These are phyloP conservation scores for Dipodomys ordii DNA, from an alignment of 2,113 vertebrate species.

Conservation along the genomic window DNA sequence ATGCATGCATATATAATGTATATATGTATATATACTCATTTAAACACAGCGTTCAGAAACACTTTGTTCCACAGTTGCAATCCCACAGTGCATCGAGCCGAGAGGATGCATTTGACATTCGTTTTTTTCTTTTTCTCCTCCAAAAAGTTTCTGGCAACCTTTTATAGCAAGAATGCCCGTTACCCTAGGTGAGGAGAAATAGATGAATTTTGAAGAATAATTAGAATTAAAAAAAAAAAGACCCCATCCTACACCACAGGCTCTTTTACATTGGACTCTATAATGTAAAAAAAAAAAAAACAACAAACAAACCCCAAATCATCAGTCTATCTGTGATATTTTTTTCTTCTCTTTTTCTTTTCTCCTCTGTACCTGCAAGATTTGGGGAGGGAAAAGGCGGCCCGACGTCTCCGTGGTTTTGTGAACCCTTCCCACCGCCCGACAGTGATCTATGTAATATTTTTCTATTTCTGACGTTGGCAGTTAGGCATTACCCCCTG, in stretches of 20 bases:
- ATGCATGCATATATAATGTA: background rate
- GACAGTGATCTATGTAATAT: slow-evolving; percentile 87
- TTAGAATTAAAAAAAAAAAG: background rate
- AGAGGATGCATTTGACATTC: slow-evolving; percentile 22
- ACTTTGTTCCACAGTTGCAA: background rate
- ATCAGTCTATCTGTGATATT: too few species aligned
- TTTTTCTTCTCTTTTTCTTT: background rate
- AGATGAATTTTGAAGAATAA: background rate
- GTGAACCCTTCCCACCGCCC: slow-evolving; percentile 68
- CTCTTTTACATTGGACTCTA: slow-evolving; percentile 11
- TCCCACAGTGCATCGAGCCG: slow-evolving; percentile 25
- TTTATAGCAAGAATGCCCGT: background rate
- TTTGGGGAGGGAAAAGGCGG: slow-evolving; percentile 79
- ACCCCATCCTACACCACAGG: background rate
- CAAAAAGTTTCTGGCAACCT: slow-evolving; percentile 35
- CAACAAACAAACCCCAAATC: too few species aligned
- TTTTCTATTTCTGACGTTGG: slow-evolving; percentile 85
- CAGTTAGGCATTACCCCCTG: slow-evolving; percentile 85
- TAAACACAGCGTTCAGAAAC: background rate
- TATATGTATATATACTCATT: background rate
- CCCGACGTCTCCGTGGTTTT: slow-evolving; percentile 77
- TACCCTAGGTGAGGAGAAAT: slow-evolving; percentile 39
- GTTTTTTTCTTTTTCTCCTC: background rate
- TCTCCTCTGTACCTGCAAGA: slow-evolving; percentile 73
- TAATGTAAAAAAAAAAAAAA: slow-evolving; percentile 38